These are phyloP conservation scores for Myiozetetes cayanensis DNA, from an alignment of 2,113 vertebrate species.

Conservation along the genomic window DNA sequence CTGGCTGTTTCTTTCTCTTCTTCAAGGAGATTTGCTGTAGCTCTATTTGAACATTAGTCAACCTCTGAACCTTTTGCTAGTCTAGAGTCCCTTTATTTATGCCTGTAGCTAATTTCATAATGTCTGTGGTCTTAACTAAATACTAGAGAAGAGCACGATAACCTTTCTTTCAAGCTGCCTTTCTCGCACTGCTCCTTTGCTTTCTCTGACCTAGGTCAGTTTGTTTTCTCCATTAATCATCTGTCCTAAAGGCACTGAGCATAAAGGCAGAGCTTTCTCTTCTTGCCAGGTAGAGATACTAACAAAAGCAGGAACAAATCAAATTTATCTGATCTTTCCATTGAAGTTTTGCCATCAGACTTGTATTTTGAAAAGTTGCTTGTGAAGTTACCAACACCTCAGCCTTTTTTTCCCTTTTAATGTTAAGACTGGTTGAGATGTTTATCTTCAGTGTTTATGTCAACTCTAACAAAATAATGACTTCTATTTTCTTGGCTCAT, in stretches of 20 bases:
- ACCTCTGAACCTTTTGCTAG: neutral
- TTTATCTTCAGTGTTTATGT: neutral
- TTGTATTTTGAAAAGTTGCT: neutral
- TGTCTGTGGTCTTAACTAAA: neutral
- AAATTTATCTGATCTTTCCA: neutral
- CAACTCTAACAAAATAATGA: neutral
- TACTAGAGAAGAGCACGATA: neutral
- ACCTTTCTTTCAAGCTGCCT: neutral
- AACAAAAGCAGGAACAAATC: neutral
- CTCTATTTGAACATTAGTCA: neutral
- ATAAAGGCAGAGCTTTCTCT: neutral
- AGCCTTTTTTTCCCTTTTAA: neutral
- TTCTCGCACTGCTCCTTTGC: neutral
- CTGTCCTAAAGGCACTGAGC: neutral
- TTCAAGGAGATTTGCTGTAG: neutral
- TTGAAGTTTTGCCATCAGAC: neutral
- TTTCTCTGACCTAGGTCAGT: neutral
- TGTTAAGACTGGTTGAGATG: neutral
- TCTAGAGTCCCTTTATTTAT: neutral
- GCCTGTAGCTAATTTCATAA: neutral
- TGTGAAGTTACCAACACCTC: neutral
- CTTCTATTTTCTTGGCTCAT: neutral
- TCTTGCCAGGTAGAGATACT: neutral
- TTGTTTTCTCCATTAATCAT: neutral
- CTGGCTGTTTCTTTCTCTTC: neutral